A percentile compares a stretch with the other conserved stretches of the same genome.
phyloP scores from a whole-genome alignment of 2,113 vertebrate species.

The Triplophysa siluroides region DNA sequence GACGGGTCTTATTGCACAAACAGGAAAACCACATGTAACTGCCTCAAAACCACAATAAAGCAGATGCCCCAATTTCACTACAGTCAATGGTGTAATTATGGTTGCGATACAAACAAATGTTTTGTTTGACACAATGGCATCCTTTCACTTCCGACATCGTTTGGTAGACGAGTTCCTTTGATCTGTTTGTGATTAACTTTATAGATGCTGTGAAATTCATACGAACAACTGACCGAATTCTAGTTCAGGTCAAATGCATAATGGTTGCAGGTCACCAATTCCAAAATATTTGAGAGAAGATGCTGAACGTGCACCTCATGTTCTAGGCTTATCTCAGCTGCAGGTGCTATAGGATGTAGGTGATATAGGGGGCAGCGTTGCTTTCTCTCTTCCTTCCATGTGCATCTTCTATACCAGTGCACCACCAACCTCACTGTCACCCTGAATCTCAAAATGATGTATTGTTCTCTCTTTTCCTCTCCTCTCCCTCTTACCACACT shows the following conservation, averaged over 20 bases:
- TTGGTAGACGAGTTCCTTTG: slow-evolving; percentile 12
- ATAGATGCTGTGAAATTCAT: neutral
- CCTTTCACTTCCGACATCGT: slow-evolving; percentile 56
- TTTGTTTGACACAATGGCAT: slow-evolving; percentile 60
- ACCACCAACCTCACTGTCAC: slow-evolving; percentile 6
- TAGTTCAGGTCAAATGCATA: neutral
- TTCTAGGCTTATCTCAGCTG: neutral
- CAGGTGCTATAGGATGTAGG: neutral
- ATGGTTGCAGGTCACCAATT: neutral
- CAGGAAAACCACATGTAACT: slow-evolving; percentile 77
- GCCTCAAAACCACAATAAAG: slow-evolving; percentile 67
- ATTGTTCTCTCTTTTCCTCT: slow-evolving; percentile 42
- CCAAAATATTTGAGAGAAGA: neutral
- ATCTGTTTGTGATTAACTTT: slow-evolving; percentile 19
- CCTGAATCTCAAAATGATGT: slow-evolving; percentile 21
- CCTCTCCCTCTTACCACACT: slow-evolving; percentile 6
- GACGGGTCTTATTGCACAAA: slow-evolving; percentile 67
- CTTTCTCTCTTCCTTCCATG: neutral
- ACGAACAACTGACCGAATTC: neutral
- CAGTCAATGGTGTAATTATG: slow-evolving; percentile 59
- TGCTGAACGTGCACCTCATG: neutral
- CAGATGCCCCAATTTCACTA: slow-evolving; percentile 66
- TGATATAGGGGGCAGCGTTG: slow-evolving; percentile 1
- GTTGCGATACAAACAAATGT: slow-evolving; percentile 55
- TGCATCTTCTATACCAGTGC: neutral